These are phyloP conservation scores for Epicauta chinensis DNA, from an alignment of 1,140 invertebrate genomes.

Conservation along the genomic window DNA sequence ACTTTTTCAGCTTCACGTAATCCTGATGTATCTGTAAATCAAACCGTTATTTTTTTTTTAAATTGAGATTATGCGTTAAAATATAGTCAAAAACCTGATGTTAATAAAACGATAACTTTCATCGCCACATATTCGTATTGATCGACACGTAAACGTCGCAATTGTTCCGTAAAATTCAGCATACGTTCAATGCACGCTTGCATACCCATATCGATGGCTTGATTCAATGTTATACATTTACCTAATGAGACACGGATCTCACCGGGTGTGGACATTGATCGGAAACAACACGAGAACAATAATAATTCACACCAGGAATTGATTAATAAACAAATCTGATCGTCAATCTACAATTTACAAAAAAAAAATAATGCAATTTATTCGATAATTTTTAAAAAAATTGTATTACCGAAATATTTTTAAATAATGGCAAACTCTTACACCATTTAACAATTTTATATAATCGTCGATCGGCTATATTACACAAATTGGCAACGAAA, in stretches of 20 bases:
- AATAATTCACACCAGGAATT: slow-evolving; percentile 97
- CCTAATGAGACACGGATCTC: slow-evolving; percentile 60
- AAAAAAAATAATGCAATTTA: slow-evolving; percentile 21
- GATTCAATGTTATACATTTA: slow-evolving; percentile 44
- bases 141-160: slow-evolving; percentile 84
- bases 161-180: slow-evolving; percentile 89
- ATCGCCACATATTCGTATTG: slow-evolving; percentile 95
- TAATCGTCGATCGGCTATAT: slow-evolving; percentile 89
- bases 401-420: slow-evolving; percentile 79
- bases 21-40: slow-evolving; percentile 72
- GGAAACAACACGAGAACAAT: slow-evolving; percentile 87
- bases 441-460: slow-evolving; percentile 99
- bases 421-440: slow-evolving; percentile 92
- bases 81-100: too few relatives aligned
- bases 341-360: slow-evolving; percentile 68
- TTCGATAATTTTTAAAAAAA: neutral
- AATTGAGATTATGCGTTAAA: too few relatives aligned
- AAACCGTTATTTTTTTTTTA: too few relatives aligned
- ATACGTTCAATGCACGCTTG: slow-evolving; percentile 85
- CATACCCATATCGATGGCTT: slow-evolving; percentile 48
- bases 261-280: slow-evolving; percentile 78
- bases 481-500: slow-evolving; percentile 81
- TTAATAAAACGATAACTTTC: slow-evolving; percentile 90
- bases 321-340: slow-evolving; percentile 93
- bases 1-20: slow-evolving; percentile 88